Percentiles rank a stretch among this genome's conserved stretches.
These are phyloP conservation scores for Saccostrea echinata DNA, from an alignment of 1,140 invertebrate genomes.

Conservation along the genomic window DNA sequence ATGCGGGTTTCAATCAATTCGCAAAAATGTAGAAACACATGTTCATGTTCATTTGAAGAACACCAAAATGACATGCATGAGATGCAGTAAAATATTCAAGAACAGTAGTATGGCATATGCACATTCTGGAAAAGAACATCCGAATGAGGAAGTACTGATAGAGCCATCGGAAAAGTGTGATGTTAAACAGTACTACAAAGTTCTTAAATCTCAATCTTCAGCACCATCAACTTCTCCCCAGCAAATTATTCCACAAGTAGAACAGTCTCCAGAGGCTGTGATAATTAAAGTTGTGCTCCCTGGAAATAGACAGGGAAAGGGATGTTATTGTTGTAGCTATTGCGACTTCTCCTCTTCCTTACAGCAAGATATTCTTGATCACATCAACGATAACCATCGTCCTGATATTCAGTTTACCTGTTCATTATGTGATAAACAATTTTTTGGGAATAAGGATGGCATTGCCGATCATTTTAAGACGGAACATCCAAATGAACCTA, in stretches of 20 bases:
- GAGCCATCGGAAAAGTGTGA: conserved; percentile 53
- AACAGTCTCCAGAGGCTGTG: conserved; percentile 58
- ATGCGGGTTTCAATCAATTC: conserved; percentile 62
- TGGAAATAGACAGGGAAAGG: conserved; percentile 45
- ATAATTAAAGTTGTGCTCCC: conserved; percentile 66
- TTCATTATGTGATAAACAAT: conserved; percentile 67
- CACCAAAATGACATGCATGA: conserved; percentile 65
- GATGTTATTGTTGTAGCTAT: conserved; percentile 68
- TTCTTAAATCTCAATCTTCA: neutral
- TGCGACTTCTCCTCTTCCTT: conserved; percentile 67
- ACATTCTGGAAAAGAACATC: conserved; percentile 64
- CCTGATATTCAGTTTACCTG: conserved; percentile 69
- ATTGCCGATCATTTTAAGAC: conserved; percentile 66
- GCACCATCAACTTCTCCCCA: neutral
- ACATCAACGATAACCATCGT: conserved; percentile 63
- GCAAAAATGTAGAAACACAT: conserved; percentile 66
- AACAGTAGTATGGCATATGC: conserved; percentile 57
- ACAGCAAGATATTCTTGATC: conserved; percentile 64
- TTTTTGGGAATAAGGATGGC: conserved; percentile 64
- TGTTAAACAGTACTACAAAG: conserved; percentile 22
- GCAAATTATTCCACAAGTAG: conserved; percentile 31
- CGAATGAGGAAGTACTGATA: conserved; percentile 60
- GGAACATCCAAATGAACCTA: conserved; percentile 67
- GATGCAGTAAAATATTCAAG: conserved; percentile 63
- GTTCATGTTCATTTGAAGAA: conserved; percentile 67